Evolutionary conservation across 2,113 vertebrate genomes (phyloP).

Genomic region (Chinchilla lanigera): DNA sequence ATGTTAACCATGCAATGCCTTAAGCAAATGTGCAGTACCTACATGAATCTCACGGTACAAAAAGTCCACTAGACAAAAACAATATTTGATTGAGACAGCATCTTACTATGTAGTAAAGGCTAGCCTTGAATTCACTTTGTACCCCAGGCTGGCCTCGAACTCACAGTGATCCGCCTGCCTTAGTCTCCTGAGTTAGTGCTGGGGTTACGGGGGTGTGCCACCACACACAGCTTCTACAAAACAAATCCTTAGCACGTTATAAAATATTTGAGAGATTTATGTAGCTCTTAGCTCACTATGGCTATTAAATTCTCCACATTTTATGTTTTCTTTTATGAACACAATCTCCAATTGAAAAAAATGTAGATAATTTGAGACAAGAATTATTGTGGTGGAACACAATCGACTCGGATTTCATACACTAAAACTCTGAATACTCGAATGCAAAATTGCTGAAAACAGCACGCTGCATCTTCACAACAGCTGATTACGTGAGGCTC

Average conservation of each 20-base stretch:
- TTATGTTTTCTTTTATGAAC: not conserved
- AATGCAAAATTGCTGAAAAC: constrained; percentile 60
- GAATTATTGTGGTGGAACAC: not conserved
- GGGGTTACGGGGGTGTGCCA: not conserved
- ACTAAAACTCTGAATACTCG: constrained; percentile 44
- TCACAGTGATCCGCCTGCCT: not conserved
- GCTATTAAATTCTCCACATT: constrained; percentile 21
- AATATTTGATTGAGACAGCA: not conserved
- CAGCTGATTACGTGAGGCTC: constrained; percentile 30
- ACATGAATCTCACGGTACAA: not conserved
- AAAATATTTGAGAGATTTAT: constrained; percentile 10
- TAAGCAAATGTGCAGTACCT: not conserved
- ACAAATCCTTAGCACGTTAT: not conserved
- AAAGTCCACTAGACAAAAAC: not conserved
- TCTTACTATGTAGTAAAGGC: not conserved
- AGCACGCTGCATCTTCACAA: constrained; percentile 43
- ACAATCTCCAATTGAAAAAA: not conserved
- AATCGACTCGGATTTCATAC: constrained; percentile 42
- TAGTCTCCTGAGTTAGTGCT: not conserved
- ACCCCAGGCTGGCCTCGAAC: not conserved
- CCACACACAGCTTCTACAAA: not conserved
- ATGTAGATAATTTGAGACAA: constrained; percentile 46
- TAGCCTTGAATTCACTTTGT: too few relatives aligned
- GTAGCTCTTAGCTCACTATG: not conserved
- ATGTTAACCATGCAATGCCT: not conserved